Percentiles rank a stretch among this genome's conserved stretches.
Evolutionary conservation across 2,113 vertebrate genomes (phyloP).

Genomic region (Indri indri): DNA sequence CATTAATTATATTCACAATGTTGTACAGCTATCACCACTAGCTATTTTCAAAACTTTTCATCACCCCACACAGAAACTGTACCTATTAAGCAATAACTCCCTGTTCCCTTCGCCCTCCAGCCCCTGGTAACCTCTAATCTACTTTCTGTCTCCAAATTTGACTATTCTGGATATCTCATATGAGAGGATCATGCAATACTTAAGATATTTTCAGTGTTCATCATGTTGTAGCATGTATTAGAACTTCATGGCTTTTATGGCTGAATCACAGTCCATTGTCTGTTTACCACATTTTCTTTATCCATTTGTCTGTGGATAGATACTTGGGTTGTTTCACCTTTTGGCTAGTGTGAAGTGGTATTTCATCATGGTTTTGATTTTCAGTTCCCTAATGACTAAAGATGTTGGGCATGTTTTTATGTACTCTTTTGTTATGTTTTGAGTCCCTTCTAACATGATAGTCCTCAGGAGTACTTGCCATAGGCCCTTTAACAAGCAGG

Average conservation of each 20-base stretch:
- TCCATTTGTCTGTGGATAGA: not conserved
- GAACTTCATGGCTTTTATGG: not conserved
- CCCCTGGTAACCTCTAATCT: not conserved
- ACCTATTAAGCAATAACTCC: not conserved
- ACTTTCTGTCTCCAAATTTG: not conserved
- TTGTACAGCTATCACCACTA: not conserved
- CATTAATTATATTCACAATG: not conserved
- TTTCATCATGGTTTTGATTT: not conserved
- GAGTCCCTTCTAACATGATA: not conserved
- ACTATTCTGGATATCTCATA: not conserved
- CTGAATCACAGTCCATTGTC: fast-evolving
- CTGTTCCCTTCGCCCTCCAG: not conserved
- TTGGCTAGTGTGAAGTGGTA: not conserved
- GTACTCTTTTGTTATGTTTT: not conserved
- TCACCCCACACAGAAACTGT: not conserved
- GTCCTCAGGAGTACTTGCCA: not conserved
- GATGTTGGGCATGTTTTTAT: not conserved
- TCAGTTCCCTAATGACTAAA: fast-evolving
- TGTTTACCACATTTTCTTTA: not conserved
- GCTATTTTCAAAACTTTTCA: not conserved
- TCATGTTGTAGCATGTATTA: fast-evolving
- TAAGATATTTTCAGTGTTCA: not conserved
- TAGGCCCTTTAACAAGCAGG: not conserved
- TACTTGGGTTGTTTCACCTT: not conserved
- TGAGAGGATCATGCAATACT: not conserved